These are phyloP conservation scores for Physella acuta DNA, from an alignment of 1,140 invertebrate species.

Conservation along the genomic window DNA sequence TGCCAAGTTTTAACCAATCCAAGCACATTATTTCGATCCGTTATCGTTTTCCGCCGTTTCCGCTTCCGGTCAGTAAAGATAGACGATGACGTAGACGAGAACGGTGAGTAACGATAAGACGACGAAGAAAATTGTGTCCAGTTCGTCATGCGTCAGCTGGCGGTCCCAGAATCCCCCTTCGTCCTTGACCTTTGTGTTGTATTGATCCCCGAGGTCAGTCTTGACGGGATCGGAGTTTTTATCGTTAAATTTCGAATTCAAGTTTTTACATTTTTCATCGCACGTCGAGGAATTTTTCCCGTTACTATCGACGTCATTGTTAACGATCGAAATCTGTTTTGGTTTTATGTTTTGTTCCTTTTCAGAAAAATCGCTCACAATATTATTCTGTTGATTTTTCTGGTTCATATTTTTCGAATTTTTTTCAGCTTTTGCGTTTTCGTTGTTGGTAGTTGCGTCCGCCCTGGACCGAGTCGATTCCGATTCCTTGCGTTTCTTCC, in stretches of 20 bases:
- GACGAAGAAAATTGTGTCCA: slow-evolving; percentile 7
- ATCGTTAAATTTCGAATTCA: too few relatives aligned
- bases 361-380: too few relatives aligned
- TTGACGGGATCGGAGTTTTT: background rate
- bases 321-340: background rate
- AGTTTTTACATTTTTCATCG: background rate
- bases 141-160: background rate
- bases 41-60: too few relatives aligned
- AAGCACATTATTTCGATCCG: too few relatives aligned
- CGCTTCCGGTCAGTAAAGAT: background rate
- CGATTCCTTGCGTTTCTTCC: too few relatives aligned
- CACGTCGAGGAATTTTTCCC: background rate
- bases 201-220: background rate
- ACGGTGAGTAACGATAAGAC: background rate
- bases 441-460: too few relatives aligned
- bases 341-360: background rate
- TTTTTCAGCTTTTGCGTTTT: too few relatives aligned
- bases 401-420: too few relatives aligned
- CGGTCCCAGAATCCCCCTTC: background rate
- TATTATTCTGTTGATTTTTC: too few relatives aligned
- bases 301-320: background rate
- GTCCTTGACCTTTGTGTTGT: background rate
- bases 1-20: too few relatives aligned
- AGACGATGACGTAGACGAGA: background rate
- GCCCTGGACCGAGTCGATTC: too few relatives aligned